Percentiles rank a stretch among this genome's conserved stretches.
Evolutionary conservation across 2,888 invertebrate genomes (phyloP).

Genomic region (Allacma fusca): DNA sequence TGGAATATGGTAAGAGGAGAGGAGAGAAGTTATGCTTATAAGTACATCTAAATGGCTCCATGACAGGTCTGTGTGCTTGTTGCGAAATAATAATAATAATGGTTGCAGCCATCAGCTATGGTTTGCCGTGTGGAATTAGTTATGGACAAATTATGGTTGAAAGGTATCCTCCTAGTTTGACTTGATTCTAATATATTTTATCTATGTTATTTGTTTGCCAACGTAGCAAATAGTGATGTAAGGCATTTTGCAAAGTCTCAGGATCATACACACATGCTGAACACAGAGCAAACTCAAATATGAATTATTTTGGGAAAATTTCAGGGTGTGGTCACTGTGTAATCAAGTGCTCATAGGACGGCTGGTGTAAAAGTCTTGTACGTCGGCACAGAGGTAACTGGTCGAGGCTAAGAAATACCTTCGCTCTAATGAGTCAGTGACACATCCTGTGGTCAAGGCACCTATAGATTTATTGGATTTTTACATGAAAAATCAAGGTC

Average conservation of each 20-base stretch:
- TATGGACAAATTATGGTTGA: constrained; percentile 36
- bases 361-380: background rate
- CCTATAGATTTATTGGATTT: constrained; percentile 39
- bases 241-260: background rate
- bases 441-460: constrained; percentile 40
- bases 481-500: constrained; percentile 34
- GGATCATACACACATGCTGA: no score
- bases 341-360: background rate
- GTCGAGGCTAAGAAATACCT: background rate
- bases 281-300: background rate
- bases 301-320: constrained; percentile 41
- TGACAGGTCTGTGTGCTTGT: background rate
- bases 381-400: background rate
- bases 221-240: background rate
- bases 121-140: constrained; percentile 13
- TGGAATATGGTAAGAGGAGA: no score
- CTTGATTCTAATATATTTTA: background rate
- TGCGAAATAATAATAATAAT: background rate
- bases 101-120: constrained; percentile 9
- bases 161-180: background rate
- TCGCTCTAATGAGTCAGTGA: constrained; percentile 40
- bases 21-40: no score
- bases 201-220: no score
- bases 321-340: constrained; percentile 36
- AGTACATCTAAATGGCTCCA: no score